These are phyloP conservation scores for Sander vitreus DNA, from an alignment of 2,113 vertebrate species.

Conservation along the genomic window DNA sequence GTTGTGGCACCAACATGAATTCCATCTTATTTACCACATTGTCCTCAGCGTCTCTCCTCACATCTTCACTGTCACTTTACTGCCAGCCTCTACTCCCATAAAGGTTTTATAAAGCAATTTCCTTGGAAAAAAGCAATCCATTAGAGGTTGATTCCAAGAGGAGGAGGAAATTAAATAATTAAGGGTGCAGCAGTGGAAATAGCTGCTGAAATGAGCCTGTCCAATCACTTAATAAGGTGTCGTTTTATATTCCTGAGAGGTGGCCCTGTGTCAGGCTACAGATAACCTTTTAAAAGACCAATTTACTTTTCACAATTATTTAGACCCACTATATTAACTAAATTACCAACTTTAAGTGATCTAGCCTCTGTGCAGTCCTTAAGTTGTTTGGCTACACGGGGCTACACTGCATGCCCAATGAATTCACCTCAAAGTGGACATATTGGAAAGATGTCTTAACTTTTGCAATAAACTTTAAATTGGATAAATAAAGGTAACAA, in stretches of 20 bases:
- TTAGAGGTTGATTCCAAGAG: conserved; percentile 56
- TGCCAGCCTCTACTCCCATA: conserved; percentile 26
- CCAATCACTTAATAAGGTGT: conserved; percentile 76
- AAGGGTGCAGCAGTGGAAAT: conserved; percentile 53
- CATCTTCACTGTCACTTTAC: conserved; percentile 1
- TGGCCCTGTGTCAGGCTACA: conserved; percentile 65
- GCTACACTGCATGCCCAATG: conserved; percentile 43
- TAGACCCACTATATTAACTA: conserved; percentile 68
- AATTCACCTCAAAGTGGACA: conserved; percentile 24
- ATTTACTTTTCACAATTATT: conserved; percentile 76
- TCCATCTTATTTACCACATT: conserved; percentile 4
- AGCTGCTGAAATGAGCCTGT: conserved; percentile 68
- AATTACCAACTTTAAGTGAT: conserved; percentile 67
- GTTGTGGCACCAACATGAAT: conserved; percentile 5
- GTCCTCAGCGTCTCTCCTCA: background rate
- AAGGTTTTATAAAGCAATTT: conserved; percentile 60
- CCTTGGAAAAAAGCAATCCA: conserved; percentile 66
- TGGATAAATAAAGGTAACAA: background rate
- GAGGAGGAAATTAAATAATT: conserved; percentile 74
- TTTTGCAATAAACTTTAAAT: conserved; percentile 35
- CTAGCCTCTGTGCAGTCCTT: conserved; percentile 20
- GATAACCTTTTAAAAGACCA: conserved; percentile 77
- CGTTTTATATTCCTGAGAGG: conserved; percentile 74
- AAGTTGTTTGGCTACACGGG: conserved; percentile 9
- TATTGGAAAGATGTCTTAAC: conserved; percentile 18